Evolutionary conservation across 1,140 invertebrate species (phyloP).

Genomic region (Ceratitis capitata): DNA sequence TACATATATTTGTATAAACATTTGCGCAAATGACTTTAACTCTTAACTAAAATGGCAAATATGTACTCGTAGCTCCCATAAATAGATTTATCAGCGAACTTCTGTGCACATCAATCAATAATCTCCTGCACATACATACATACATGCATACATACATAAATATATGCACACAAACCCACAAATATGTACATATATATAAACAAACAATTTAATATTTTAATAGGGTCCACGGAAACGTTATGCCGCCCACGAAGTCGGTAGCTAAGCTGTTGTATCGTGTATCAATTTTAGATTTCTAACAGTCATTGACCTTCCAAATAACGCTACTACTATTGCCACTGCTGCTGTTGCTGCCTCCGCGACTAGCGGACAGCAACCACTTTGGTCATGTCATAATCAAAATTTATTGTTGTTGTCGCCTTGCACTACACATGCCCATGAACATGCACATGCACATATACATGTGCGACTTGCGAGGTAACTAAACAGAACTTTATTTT

Average conservation of each 20-base stretch:
- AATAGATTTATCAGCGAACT: background rate
- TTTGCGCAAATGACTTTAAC: background rate
- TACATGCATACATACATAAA: background rate
- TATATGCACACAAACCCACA: background rate
- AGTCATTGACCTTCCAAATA: background rate
- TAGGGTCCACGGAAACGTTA: background rate
- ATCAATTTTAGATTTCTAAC: slow-evolving; percentile 3
- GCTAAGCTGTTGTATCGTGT: background rate
- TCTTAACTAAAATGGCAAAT: background rate
- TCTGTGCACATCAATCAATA: background rate
- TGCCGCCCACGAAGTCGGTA: background rate
- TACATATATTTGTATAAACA: background rate
- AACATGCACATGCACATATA: too few species aligned
- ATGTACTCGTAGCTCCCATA: background rate
- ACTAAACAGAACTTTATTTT: too few species aligned
- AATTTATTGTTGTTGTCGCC: background rate
- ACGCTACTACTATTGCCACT: background rate
- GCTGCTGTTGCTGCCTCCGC: too few species aligned
- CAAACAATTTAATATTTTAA: background rate
- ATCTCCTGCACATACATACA: background rate
- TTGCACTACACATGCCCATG: too few species aligned
- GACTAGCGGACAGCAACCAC: too few species aligned
- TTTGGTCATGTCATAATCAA: background rate
- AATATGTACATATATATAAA: background rate
- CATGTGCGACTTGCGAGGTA: too few species aligned